These are phyloP conservation scores for Neoniphon sammara DNA, from an alignment of 2,797 vertebrate genomes.

Conservation along the genomic window DNA sequence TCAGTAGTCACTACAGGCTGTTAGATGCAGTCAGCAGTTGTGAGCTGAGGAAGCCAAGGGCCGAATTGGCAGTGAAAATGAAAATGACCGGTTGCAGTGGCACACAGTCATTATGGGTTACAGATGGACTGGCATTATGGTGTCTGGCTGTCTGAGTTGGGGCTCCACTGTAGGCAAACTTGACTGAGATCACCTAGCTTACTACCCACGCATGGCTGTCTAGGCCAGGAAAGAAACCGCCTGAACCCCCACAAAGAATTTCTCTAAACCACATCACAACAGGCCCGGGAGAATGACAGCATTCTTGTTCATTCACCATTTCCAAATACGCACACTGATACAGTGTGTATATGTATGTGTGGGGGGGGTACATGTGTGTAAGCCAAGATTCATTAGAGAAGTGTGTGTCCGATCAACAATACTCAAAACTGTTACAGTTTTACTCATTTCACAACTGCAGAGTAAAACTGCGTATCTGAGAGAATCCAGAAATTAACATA, in stretches of 20 bases:
- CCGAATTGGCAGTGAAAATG: slow-evolving; percentile 74
- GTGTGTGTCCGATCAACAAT: not conserved
- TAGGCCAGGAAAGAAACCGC: slow-evolving; percentile 77
- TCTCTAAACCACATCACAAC: slow-evolving; percentile 79
- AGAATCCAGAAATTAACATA: slow-evolving; percentile 1
- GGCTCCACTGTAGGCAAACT: slow-evolving; percentile 76
- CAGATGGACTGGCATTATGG: slow-evolving; percentile 81
- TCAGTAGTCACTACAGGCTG: slow-evolving; percentile 36
- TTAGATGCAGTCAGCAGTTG: slow-evolving; percentile 74
- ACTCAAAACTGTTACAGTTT: not conserved
- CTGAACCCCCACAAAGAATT: slow-evolving; percentile 76
- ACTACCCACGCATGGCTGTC: slow-evolving; percentile 76
- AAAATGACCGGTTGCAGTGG: slow-evolving; percentile 80
- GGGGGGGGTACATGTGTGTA: slow-evolving; percentile 2
- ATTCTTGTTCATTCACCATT: slow-evolving; percentile 68
- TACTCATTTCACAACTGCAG: slow-evolving; percentile 4
- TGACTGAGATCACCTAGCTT: slow-evolving; percentile 80
- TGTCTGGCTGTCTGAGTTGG: slow-evolving; percentile 80
- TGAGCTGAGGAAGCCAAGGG: slow-evolving; percentile 62
- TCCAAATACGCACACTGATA: slow-evolving; percentile 42
- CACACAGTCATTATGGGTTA: slow-evolving; percentile 80
- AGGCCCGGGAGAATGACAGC: slow-evolving; percentile 58
- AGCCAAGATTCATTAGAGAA: not conserved
- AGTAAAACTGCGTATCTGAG: slow-evolving; percentile 7
- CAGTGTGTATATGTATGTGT: too few species aligned